Evolutionary conservation across 2,888 invertebrate species (phyloP).

Genomic region (Amiota communis): DNA sequence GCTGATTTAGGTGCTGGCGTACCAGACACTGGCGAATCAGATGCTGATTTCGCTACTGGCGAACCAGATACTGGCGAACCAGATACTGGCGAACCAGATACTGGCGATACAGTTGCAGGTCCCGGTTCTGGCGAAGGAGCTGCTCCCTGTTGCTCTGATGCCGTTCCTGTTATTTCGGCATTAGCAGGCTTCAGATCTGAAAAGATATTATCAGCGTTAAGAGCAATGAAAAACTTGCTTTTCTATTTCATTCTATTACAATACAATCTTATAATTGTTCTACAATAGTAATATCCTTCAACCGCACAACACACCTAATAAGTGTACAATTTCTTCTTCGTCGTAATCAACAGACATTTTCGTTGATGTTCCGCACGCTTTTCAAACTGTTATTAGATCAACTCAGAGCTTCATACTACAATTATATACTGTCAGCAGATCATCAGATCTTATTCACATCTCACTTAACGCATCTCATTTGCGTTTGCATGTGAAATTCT

Average conservation of each 20-base stretch:
- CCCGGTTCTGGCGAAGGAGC: constrained; percentile 24
- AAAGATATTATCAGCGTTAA: neutral
- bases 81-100: neutral
- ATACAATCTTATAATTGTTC: neutral
- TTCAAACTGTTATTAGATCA: neutral
- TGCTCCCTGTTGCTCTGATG: constrained; percentile 16
- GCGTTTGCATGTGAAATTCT: too few relatives aligned
- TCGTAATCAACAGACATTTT: constrained; percentile 8
- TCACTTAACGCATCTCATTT: too few relatives aligned
- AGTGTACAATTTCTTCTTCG: constrained; percentile 43
- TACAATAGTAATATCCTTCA: neutral
- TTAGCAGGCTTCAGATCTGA: constrained; percentile 44
- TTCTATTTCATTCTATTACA: neutral
- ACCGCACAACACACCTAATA: constrained; percentile 47
- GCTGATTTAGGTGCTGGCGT: neutral
- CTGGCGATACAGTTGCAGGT: neutral
- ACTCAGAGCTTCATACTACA: too few relatives aligned
- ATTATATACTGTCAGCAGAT: too few relatives aligned
- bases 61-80: neutral
- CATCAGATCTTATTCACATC: too few relatives aligned
- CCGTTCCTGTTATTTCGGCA: constrained; percentile 15
- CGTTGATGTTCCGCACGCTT: constrained; percentile 44
- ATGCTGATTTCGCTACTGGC: neutral
- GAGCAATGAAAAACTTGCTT: neutral
- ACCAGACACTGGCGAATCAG: constrained; percentile 12